Conservation (phyloP, 2,113 vertebrate species). For the Stigmatopora argus region DNA sequence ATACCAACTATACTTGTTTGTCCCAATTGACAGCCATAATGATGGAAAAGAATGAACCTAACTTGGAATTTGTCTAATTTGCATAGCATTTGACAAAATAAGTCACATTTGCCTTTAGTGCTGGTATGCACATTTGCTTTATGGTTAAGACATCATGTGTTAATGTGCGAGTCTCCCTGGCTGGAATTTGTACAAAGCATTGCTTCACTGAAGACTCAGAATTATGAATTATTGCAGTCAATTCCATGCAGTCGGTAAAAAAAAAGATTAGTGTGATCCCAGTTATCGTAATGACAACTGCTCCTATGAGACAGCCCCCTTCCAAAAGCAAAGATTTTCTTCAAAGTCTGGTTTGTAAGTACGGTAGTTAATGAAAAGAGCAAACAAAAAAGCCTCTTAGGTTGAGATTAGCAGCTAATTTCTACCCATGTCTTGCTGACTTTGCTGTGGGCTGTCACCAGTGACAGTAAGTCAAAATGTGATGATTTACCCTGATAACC, state of each 20-base stretch:
- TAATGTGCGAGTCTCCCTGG: too few relatives aligned
- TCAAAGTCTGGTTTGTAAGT: slow-evolving; percentile 20
- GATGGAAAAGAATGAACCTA: too few relatives aligned
- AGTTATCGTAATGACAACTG: too few relatives aligned
- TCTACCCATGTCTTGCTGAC: slow-evolving; percentile 2
- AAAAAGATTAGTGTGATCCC: background rate
- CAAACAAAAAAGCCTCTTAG: slow-evolving; percentile 13
- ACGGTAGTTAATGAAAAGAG: slow-evolving; percentile 31
- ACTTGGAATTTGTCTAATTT: too few relatives aligned
- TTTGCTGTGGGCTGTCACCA: background rate
- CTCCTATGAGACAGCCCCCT: background rate
- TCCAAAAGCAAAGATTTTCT: background rate
- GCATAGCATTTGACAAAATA: too few relatives aligned
- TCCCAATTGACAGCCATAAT: too few relatives aligned
- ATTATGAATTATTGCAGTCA: background rate
- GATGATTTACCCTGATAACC: background rate
- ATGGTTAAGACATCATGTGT: too few relatives aligned
- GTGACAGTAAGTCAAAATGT: slow-evolving; percentile 8
- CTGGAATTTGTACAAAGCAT: too few relatives aligned
- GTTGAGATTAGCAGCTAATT: slow-evolving; percentile 1
- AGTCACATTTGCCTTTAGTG: too few relatives aligned
- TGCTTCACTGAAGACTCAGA: background rate
- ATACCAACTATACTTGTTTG: too few relatives aligned
- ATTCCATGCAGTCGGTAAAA: background rate
- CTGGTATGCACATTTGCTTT: too few relatives aligned